Evolutionary conservation across 2,797 vertebrate species (phyloP).

Genomic region (Threskiornis aethiopicus): DNA sequence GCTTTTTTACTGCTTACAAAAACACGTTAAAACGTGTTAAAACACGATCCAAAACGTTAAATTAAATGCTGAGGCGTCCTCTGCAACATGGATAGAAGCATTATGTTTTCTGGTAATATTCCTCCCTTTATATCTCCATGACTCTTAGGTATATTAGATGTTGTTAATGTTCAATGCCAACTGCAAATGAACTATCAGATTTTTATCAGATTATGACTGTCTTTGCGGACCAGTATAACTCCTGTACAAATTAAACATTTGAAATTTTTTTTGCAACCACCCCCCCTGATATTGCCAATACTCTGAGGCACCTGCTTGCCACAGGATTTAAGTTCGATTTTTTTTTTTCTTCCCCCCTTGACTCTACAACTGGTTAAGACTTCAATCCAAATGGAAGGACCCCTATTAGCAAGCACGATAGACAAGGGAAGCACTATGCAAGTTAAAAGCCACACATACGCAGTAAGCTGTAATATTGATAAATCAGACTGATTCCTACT

Average conservation of each 20-base stretch:
- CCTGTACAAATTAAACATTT: background rate
- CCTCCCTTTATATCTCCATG: background rate
- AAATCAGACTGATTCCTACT: background rate
- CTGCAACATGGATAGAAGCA: background rate
- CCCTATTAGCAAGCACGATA: fast-evolving
- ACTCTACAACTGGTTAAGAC: too few species aligned
- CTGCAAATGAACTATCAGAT: background rate
- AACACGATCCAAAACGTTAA: background rate
- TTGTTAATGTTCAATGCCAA: background rate
- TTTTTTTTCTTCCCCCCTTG: background rate
- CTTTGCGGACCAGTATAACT: background rate
- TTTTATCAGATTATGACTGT: background rate
- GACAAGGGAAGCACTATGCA: fast-evolving
- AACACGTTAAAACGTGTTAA: too few species aligned
- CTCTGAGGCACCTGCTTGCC: background rate
- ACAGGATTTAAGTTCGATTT: background rate
- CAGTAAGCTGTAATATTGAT: too few species aligned
- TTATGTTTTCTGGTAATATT: background rate
- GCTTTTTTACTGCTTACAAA: too few species aligned
- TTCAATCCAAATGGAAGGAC: background rate
- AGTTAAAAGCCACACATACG: fast-evolving
- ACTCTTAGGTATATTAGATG: background rate
- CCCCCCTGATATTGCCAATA: too few species aligned
- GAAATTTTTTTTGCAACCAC: background rate
- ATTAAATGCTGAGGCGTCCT: background rate